A percentile compares a stretch with the other conserved stretches of the same genome.
Evolutionary conservation across 2,888 invertebrate genomes (phyloP).

Genomic region (Ametastegia equiseti): DNA sequence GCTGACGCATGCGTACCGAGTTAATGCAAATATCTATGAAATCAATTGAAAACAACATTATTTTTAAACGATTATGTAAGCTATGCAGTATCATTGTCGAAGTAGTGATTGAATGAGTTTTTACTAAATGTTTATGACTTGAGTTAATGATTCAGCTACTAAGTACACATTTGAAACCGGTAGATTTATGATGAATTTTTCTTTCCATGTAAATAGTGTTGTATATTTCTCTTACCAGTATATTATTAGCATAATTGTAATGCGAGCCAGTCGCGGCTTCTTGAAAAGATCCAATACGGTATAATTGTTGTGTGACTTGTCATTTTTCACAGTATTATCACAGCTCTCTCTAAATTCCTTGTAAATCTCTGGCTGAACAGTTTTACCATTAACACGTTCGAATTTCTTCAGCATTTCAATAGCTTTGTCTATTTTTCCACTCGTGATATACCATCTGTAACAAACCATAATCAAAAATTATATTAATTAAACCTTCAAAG

Average conservation of each 20-base stretch:
- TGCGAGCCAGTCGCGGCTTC: conserved; percentile 86
- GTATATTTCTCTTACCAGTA: conserved; percentile 81
- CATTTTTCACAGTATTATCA: conserved; percentile 82
- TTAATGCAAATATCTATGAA: neutral
- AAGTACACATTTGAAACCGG: too few species aligned
- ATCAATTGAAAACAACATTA: neutral
- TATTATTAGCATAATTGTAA: conserved; percentile 86
- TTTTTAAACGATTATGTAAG: neutral
- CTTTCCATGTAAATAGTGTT: neutral
- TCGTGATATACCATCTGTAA: conserved; percentile 88
- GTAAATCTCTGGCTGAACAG: conserved; percentile 85
- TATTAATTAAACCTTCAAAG: neutral
- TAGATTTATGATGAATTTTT: neutral
- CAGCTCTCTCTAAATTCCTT: conserved; percentile 86
- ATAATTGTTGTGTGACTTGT: conserved; percentile 83
- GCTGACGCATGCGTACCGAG: neutral
- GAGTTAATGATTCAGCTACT: too few species aligned
- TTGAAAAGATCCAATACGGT: conserved; percentile 90
- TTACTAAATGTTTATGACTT: too few species aligned
- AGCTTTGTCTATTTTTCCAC: conserved; percentile 89
- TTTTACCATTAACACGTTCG: conserved; percentile 86
- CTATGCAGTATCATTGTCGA: neutral
- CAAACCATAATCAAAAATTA: conserved; percentile 85
- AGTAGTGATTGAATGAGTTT: neutral
- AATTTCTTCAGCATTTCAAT: conserved; percentile 88